Conservation (phyloP, 2,113 vertebrate species). For the Laticauda colubrina region DNA sequence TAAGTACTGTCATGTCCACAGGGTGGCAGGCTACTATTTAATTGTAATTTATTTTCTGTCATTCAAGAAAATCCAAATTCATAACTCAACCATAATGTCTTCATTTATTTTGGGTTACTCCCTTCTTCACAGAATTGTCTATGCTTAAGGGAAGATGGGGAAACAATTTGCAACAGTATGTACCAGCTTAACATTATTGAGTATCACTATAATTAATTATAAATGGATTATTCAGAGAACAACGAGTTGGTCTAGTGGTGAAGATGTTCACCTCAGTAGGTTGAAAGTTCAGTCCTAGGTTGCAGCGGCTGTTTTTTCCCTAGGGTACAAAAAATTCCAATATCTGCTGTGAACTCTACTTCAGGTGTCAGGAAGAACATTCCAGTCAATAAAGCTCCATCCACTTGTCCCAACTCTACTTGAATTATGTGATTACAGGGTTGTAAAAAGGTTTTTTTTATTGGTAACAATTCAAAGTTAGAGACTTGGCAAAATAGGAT, state of each 20-base stretch:
- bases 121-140: not conserved
- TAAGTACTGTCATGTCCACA: no score
- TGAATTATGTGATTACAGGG: not conserved
- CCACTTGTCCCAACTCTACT: not conserved
- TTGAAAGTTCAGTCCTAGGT: not conserved
- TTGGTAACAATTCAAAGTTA: not conserved
- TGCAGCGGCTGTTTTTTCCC: not conserved
- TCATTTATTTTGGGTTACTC: not conserved
- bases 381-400: not conserved
- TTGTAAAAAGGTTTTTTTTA: not conserved
- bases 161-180: not conserved
- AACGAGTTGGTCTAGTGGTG: not conserved
- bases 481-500: not conserved
- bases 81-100: not conserved
- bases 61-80: not conserved
- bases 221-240: not conserved
- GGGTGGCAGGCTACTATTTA: not conserved
- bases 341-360: not conserved
- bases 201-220: not conserved
- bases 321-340: no score
- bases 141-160: not conserved
- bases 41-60: not conserved
- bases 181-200: not conserved
- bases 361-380: not conserved
- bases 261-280: not conserved